Evolutionary conservation across 1,140 invertebrate species (phyloP), one percentile per base, ranked within the genome.

Genomic region (Stegodyphus dumicola): DNA sequence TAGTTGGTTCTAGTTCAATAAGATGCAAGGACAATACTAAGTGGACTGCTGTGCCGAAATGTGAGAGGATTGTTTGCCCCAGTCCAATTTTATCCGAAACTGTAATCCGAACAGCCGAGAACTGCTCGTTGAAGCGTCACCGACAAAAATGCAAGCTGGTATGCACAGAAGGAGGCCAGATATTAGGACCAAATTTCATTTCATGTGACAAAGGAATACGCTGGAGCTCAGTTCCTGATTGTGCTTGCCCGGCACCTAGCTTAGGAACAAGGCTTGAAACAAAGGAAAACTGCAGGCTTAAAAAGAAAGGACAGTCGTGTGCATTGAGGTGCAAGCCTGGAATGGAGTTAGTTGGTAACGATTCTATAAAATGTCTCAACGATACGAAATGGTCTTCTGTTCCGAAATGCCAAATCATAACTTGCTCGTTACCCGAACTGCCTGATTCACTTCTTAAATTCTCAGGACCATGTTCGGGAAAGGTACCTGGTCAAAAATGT

Each of bases 11-110:
- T n/a, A 10, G 71, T 56, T 64, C 53, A 0, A 18, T 80, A 11
- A 13, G 5, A 13, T 80, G 78, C 17, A 2, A 17, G 10, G 60
- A 60, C 0, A 64, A 51, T 3, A 10, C 6, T 7, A 60, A 9
- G 9, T 80, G 78, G 78, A 49, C n/a, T 6, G 60, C 18, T n/a
- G 10, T 71, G 7, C 78, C 78, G 7, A 17, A 18, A 17, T 80
- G 78, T 53, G n/a, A 53, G 11, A 49, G 49, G 5, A 10, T 49
- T 49, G 15, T 2, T 2, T 10, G 15, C 0, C 60, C 53, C 6
- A 53, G 48, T n/a, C 69, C 52, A 10, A 78, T 48, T 9, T 6
- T 18, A 10, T 15, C 33, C 69, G 6, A 69, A 69, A 54, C 33
- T 78, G 51, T 18, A 33, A 69, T 78, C 60, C 11, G 17, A n/a